Base-by-base conservation (phyloP, 2,888 invertebrate genomes). In the Drepanosiphum platanoidis region DNA sequence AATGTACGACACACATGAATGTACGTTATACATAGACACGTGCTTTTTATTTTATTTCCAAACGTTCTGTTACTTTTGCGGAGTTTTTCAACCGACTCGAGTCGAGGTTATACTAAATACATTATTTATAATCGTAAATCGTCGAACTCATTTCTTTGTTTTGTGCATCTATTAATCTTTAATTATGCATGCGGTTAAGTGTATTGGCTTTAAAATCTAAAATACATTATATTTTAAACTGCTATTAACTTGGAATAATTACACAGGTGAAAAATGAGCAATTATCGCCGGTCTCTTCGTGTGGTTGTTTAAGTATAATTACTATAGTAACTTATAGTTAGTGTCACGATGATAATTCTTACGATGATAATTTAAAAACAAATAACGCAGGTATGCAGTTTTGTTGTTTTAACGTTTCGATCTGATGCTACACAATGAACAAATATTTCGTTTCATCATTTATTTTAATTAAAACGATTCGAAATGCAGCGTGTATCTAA, bases 401-500 rank as follows among this genome's bases (percentile, higher is more conserved):
- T 8, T 68, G 5, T 18, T 18, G 34, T 68, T 34, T 34, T 36
- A 68, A 18, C 34, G 34, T 22, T 68, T 34, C 15, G 8, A 18
- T 34, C 18, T 22, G 34, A 32, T n/a, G n/a, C n/a, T n/a, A n/a
- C 18, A 34, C 32, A 4, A 68, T n/a, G 22, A 34, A 68, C 2
- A 68, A 34, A 68, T 13, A 34, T 36, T 34, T 68, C 36, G 36
- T 34, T 22, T 34, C 34, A 22, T 34, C 68, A 68, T 68, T 68
- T 22, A 68, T 68, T 68, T 68, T 68, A 68, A 68, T 68, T 22
- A 68, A 34, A 68, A 68, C 34, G 27, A 22, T 46, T 64, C 13
- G 30, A 64, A 27, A 27, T 13, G 11, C 64, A 30, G 7, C 27
- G 27, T 61, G n/a, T 27, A 64, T 64, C 64, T 64, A 2, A 9